These are phyloP conservation scores for Bradypus variegatus DNA, from an alignment of 2,797 vertebrate species.

Conservation along the genomic window DNA sequence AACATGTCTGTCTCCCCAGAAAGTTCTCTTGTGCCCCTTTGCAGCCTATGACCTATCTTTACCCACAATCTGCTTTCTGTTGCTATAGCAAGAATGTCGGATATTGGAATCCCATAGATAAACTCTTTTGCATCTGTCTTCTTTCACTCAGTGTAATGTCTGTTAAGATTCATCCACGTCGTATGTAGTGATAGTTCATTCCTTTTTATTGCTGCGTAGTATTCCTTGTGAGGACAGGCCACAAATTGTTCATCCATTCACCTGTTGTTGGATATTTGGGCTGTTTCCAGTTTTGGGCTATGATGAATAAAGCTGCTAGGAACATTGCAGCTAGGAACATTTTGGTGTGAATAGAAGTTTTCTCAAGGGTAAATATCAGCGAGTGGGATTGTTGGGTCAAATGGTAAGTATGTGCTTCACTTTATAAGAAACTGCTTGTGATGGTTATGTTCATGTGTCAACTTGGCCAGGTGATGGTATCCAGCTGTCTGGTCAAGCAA, in stretches of 20 bases:
- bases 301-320: neutral
- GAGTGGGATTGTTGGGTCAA: neutral
- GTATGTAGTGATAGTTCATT: too few species aligned
- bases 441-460: too few species aligned
- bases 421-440: neutral
- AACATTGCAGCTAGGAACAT: neutral
- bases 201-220: neutral
- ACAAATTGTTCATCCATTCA: neutral
- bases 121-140: neutral
- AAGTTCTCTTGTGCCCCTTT: neutral
- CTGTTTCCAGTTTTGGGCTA: neutral
- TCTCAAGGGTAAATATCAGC: neutral
- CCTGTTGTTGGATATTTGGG: neutral
- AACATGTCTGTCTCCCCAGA: neutral
- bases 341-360: neutral
- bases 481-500: too few species aligned
- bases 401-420: neutral
- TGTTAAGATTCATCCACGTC: fast-evolving
- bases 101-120: neutral
- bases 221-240: too few species aligned
- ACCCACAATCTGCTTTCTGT: neutral
- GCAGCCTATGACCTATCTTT: neutral
- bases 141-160: neutral
- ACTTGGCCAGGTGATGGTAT: too few species aligned
- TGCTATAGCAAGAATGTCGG: neutral